Evolutionary conservation across 1,140 invertebrate species (phyloP).

Genomic region (Penaeus indicus): DNA sequence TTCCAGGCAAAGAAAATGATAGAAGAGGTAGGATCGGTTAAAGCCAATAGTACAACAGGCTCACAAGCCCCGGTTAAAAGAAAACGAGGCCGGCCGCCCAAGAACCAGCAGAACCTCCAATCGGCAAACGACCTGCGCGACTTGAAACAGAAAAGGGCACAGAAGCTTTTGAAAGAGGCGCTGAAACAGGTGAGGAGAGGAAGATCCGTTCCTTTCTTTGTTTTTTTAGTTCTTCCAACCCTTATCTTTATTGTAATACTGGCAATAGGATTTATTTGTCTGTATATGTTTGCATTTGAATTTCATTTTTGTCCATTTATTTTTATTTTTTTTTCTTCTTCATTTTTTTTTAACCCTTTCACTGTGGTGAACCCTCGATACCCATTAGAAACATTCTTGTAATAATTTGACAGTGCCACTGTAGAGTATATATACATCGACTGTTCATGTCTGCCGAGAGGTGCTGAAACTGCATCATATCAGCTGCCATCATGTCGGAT

Average conservation of each 20-base stretch:
- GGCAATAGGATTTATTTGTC: no score
- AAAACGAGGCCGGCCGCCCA: slow-evolving; percentile 66
- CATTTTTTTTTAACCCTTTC: slow-evolving; percentile 15
- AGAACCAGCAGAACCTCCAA: slow-evolving; percentile 38
- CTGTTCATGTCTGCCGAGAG: no score
- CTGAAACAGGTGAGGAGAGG: slow-evolving; percentile 71
- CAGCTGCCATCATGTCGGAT: no score
- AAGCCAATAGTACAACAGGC: slow-evolving; percentile 13
- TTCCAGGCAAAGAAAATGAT: slow-evolving; percentile 63
- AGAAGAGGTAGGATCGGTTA: slow-evolving; percentile 53
- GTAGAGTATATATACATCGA: no score
- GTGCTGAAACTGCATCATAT: no score
- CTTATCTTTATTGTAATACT: slow-evolving; percentile 3
- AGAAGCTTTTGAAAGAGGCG: slow-evolving; percentile 73
- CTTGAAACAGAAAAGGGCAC: slow-evolving; percentile 70
- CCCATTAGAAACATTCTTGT: neutral
- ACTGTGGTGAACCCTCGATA: neutral
- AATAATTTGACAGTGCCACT: no score
- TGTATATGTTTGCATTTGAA: neutral
- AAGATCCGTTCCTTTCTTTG: neutral
- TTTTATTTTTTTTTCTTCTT: slow-evolving; percentile 11
- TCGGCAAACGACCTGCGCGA: slow-evolving; percentile 47
- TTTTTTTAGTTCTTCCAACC: no score
- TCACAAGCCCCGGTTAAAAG: slow-evolving; percentile 54
- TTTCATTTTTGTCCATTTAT: neutral